Evolutionary conservation across 2,888 invertebrate species (phyloP).

Genomic region (Stenurella melanura): DNA sequence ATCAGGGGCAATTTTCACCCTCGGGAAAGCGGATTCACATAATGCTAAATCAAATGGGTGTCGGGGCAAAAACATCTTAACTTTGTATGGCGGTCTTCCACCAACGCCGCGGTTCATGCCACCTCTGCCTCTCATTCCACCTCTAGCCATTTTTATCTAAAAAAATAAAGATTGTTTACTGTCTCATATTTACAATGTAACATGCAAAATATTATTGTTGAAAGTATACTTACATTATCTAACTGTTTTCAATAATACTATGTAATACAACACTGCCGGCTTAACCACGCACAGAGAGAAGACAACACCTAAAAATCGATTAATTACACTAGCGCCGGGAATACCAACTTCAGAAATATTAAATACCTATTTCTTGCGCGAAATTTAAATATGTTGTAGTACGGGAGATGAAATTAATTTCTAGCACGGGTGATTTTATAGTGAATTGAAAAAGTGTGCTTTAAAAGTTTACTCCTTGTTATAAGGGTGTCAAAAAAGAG

Average conservation of each 20-base stretch:
- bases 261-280: neutral
- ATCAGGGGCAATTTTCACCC: conserved; percentile 87
- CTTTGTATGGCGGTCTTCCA: conserved; percentile 80
- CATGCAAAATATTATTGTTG: neutral
- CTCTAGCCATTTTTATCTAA: conserved; percentile 80
- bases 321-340: neutral
- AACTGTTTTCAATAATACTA: neutral
- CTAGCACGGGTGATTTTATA: conserved; percentile 7
- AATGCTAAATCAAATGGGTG: conserved; percentile 92
- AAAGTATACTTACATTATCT: neutral
- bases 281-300: neutral
- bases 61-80: conserved; percentile 80
- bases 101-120: conserved; percentile 79
- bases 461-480: too few species aligned
- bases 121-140: conserved; percentile 80
- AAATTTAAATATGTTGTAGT: neutral
- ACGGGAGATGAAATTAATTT: neutral
- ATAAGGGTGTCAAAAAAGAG: too few species aligned
- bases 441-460: too few species aligned
- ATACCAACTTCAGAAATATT: neutral
- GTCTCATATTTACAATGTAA: neutral
- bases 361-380: neutral
- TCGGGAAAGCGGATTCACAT: conserved; percentile 92
- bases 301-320: conserved; percentile 7
- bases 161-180: neutral